Conservation (phyloP, 2,113 vertebrate species). For the Xenopus tropicalis region UCB_Xtro_10.0 CM004443.2:95441001-95441500, state of each 20-base stretch:
- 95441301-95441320: neutral
- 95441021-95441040: too few relatives aligned
- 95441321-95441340: neutral
- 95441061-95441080: neutral
- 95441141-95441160: constrained; percentile 46
- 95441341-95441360: neutral
- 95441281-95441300: constrained; percentile 27
- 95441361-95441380: neutral
- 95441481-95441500: neutral
- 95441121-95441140: constrained; percentile 53
- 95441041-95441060: neutral
- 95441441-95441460: neutral
- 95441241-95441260: constrained; percentile 44
- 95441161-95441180: constrained; percentile 56
- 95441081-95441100: constrained; percentile 20
- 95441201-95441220: constrained; percentile 45
- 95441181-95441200: constrained; percentile 55
- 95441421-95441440: neutral
- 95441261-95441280: constrained; percentile 26
- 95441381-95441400: neutral
- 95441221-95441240: constrained; percentile 52
- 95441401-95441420: constrained; percentile 25
- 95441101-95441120: constrained; percentile 52
- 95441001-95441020: too few relatives aligned
- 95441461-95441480: neutral